A percentile compares a stretch with the other conserved stretches of the same genome.
phyloP scores from a whole-genome alignment of 2,888 invertebrate genomes.

The Sericinus montela region DNA sequence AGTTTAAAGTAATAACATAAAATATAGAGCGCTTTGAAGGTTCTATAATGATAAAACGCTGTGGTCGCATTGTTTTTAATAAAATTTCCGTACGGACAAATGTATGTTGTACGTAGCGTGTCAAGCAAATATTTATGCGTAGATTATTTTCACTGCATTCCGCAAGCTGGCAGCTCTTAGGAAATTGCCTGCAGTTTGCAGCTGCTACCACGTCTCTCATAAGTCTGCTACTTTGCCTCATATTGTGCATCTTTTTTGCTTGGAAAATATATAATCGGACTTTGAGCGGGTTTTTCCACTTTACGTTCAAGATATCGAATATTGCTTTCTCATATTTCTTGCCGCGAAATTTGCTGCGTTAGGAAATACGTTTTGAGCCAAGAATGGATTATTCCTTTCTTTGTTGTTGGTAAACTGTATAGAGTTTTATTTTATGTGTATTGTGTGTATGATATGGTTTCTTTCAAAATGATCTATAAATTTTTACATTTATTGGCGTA shows the following conservation, averaged over 20 bases:
- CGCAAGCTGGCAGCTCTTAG: slow-evolving; percentile 26
- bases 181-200: slow-evolving; percentile 40
- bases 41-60: too few relatives aligned
- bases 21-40: too few relatives aligned
- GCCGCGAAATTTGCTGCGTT: not conserved
- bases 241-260: slow-evolving; percentile 9
- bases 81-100: not conserved
- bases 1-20: too few relatives aligned
- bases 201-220: slow-evolving; percentile 39
- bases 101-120: slow-evolving; percentile 21
- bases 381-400: too few relatives aligned
- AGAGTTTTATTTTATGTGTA: too few relatives aligned
- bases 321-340: not conserved
- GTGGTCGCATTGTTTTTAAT: too few relatives aligned
- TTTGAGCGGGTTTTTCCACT: not conserved
- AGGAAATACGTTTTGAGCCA: not conserved
- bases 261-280: not conserved
- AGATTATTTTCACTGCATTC: slow-evolving; percentile 13
- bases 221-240: slow-evolving; percentile 25
- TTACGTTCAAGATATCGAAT: not conserved
- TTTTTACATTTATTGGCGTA: too few relatives aligned
- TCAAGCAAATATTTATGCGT: slow-evolving; percentile 31
- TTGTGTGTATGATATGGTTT: too few relatives aligned
- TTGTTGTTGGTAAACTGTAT: too few relatives aligned
- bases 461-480: too few relatives aligned